A percentile compares a stretch with the other conserved stretches of the same genome.
Conservation (phyloP, 2,888 invertebrate genomes). For the Ischnura elegans region DNA sequence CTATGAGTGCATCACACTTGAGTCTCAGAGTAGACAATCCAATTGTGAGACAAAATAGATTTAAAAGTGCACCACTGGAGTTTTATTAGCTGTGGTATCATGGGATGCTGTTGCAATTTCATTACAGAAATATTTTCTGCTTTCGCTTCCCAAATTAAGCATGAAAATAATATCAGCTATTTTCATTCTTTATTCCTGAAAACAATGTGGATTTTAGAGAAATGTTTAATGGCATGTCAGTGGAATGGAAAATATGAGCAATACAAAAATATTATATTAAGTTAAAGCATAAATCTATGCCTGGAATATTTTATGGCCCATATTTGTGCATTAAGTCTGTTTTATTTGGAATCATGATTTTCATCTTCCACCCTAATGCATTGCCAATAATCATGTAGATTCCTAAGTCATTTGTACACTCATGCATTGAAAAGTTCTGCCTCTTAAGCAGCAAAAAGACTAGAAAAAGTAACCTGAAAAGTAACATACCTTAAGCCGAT, state of each 20-base stretch:
- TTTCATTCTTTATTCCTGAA: not conserved
- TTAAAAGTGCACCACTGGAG: not conserved
- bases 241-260: too few relatives aligned
- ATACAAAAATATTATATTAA: too few relatives aligned
- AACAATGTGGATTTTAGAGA: not conserved
- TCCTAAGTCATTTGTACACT: too few relatives aligned
- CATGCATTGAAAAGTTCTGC: too few relatives aligned
- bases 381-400: too few relatives aligned
- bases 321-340: too few relatives aligned
- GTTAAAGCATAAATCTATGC: too few relatives aligned
- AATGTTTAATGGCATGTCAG: too few relatives aligned
- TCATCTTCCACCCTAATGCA: too few relatives aligned
- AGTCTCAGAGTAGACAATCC: not conserved
- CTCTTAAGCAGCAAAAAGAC: too few relatives aligned
- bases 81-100: not conserved
- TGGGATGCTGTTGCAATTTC: not conserved
- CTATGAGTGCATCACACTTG: not conserved
- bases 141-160: not conserved
- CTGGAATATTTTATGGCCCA: too few relatives aligned
- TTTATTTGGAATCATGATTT: too few relatives aligned
- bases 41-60: not conserved
- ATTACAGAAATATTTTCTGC: not conserved
- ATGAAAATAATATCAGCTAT: not conserved
- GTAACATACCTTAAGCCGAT: constrained; percentile 1
- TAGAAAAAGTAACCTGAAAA: not conserved